A percentile compares a stretch with the other conserved stretches of the same genome.
phyloP scores from a whole-genome alignment of 2,888 invertebrate species.

The Latheticus oryzae region DNA sequence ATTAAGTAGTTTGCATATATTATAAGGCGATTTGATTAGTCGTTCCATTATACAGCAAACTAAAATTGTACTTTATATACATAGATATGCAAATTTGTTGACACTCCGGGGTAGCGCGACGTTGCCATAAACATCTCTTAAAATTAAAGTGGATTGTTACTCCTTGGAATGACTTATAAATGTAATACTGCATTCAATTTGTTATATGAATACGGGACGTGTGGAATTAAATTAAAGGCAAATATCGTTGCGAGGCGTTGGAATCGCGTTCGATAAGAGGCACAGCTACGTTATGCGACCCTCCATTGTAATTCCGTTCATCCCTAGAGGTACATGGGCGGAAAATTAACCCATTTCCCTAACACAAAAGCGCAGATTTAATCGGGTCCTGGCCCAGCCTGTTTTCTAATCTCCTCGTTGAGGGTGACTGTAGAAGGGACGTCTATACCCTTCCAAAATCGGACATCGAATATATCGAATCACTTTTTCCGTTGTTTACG shows the following conservation, averaged over 20 bases:
- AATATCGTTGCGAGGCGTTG: slow-evolving; percentile 53
- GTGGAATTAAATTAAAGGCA: slow-evolving; percentile 59
- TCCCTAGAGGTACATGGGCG: slow-evolving; percentile 63
- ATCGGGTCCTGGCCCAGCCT: slow-evolving; percentile 54
- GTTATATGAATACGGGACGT: slow-evolving; percentile 53
- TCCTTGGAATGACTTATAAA: slow-evolving; percentile 52
- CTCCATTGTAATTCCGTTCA: slow-evolving; percentile 61
- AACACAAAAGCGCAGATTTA: slow-evolving; percentile 63
- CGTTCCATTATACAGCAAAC: slow-evolving; percentile 52
- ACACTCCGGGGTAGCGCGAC: slow-evolving; percentile 40
- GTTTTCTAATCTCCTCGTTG: slow-evolving; percentile 50
- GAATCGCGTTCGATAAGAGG: slow-evolving; percentile 53
- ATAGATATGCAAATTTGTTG: slow-evolving; percentile 57
- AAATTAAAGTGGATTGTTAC: slow-evolving; percentile 52
- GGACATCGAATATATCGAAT: slow-evolving; percentile 3
- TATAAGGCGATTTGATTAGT: slow-evolving; percentile 52
- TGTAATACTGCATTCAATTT: slow-evolving; percentile 57
- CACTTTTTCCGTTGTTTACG: slow-evolving; percentile 3
- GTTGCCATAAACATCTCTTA: slow-evolving; percentile 33
- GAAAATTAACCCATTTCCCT: slow-evolving; percentile 66
- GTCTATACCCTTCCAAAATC: slow-evolving; percentile 14
- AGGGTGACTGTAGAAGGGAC: slow-evolving; percentile 20
- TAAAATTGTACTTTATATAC: slow-evolving; percentile 55
- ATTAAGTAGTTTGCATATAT: slow-evolving; percentile 54
- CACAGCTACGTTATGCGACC: slow-evolving; percentile 52